These are phyloP conservation scores for Sparidentex hasta DNA, from an alignment of 2,797 vertebrate genomes.

Conservation along the genomic window DNA sequence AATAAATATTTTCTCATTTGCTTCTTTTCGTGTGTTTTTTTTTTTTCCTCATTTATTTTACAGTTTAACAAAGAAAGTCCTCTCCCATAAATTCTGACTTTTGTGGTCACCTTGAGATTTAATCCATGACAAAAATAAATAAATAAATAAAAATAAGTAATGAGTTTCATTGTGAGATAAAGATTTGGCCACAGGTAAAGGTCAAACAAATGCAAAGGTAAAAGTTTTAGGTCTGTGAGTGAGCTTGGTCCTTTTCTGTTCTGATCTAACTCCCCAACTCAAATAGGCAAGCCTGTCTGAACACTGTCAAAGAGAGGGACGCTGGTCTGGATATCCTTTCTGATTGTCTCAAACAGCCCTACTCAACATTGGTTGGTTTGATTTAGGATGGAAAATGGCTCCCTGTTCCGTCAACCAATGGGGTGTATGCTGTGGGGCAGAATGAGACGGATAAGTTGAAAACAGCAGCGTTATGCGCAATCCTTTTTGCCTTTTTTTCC, in stretches of 20 bases:
- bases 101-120: slow-evolving; percentile 57
- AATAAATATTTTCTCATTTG: slow-evolving; percentile 65
- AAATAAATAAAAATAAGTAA: slow-evolving; percentile 53
- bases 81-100: slow-evolving; percentile 30
- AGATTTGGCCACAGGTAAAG: slow-evolving; percentile 30
- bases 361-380: slow-evolving; percentile 67
- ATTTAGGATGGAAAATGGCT: slow-evolving; percentile 70
- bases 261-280: slow-evolving; percentile 12
- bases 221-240: slow-evolving; percentile 22
- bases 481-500: slow-evolving; percentile 22
- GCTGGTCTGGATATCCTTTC: slow-evolving; percentile 71
- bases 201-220: slow-evolving; percentile 1
- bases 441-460: slow-evolving; percentile 77
- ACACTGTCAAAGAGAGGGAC: slow-evolving; percentile 29
- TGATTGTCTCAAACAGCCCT: slow-evolving; percentile 84
- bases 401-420: slow-evolving; percentile 70
- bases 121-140: slow-evolving; percentile 36
- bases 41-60: slow-evolving; percentile 32
- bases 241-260: slow-evolving; percentile 16
- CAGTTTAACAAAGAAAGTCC: slow-evolving; percentile 61
- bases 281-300: slow-evolving; percentile 14
- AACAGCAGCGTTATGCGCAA: slow-evolving; percentile 65
- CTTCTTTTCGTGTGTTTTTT: slow-evolving; percentile 13
- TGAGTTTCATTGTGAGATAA: slow-evolving; percentile 51
- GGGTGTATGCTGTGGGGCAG: slow-evolving; percentile 67